Evolutionary conservation across 1,140 invertebrate species (phyloP), one percentile per base, ranked within the genome.

Genomic region (Drosophila bocki): DNA sequence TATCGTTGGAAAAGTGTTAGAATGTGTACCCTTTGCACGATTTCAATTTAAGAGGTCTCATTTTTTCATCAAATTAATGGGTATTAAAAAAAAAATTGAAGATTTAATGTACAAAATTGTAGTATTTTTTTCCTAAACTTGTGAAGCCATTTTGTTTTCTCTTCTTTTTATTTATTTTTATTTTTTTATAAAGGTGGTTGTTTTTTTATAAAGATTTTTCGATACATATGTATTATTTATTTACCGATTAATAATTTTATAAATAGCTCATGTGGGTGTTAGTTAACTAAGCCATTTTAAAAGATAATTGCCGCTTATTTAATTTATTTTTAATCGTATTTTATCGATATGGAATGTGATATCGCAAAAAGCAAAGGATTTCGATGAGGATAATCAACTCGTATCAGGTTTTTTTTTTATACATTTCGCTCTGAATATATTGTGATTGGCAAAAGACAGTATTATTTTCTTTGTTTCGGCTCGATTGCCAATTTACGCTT

Each of bases 1-100:
- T 42, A 51, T 51, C 62, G 37, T 67, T 68, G 62, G 62, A 69
- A 42, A 35, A 29, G 29, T 35, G 32, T 67, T 33, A n/a, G 29
- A 62, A 33, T 22, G 29, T 33, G 19, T 42, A 61, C 48, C 15
- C 54, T 42, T 44, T 61, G 39, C 56, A 26, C 37, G 29, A 35
- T 41, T 63, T 39, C 9, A 37, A 7, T 32, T 29, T 13, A 26
- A 12, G 45, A 26, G 45, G 51, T 37, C 51, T 22, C 7, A 7
- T 32, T 35, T 53, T 33, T 50, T 29, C 8, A 53, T 53, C 1
- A 19, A 37, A 22, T 6, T 19, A 0, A 15, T 54, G 33, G 51
- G 51, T 37, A 15, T 15, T 54, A 9, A 48, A n/a, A 48, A 22
- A 29, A 50, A 50, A 29, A n/a, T 2, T 3, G 2, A 3, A 53